phyloP scores from a whole-genome alignment of 2,797 vertebrate genomes.

The Gallirallus australis region DNA sequence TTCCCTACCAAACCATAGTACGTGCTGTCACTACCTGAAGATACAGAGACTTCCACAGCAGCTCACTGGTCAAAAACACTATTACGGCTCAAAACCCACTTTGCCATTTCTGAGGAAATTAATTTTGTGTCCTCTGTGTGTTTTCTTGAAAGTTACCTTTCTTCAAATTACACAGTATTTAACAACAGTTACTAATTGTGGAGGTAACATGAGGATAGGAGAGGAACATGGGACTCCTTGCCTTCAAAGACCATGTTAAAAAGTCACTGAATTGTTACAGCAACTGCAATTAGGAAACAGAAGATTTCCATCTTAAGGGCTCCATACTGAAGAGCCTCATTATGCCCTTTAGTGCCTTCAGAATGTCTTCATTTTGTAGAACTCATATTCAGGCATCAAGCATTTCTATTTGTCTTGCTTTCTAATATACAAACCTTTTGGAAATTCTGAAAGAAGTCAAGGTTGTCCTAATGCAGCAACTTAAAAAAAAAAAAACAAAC shows the following conservation, averaged over 20 bases:
- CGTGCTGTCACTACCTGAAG: neutral
- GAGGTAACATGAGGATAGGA: neutral
- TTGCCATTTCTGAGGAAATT: neutral
- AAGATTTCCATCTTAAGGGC: neutral
- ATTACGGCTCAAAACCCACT: neutral
- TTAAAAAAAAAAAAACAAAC: neutral
- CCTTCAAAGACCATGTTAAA: neutral
- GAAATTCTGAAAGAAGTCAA: neutral
- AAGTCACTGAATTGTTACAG: neutral
- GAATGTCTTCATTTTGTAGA: neutral
- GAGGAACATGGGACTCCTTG: neutral
- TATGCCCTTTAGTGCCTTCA: neutral
- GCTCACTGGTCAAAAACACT: neutral
- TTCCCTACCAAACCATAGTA: neutral
- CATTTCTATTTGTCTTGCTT: neutral
- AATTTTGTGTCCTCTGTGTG: neutral
- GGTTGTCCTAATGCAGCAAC: neutral
- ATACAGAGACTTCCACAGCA: neutral
- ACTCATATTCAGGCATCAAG: neutral
- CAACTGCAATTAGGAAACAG: neutral
- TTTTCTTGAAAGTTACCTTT: neutral
- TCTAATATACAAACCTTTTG: neutral
- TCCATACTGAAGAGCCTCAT: neutral
- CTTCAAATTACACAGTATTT: neutral
- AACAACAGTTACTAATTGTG: neutral